Percentiles rank a stretch among this genome's conserved stretches.
Evolutionary conservation across 1,140 invertebrate species (phyloP).

Genomic region (Heliconius himera): DNA sequence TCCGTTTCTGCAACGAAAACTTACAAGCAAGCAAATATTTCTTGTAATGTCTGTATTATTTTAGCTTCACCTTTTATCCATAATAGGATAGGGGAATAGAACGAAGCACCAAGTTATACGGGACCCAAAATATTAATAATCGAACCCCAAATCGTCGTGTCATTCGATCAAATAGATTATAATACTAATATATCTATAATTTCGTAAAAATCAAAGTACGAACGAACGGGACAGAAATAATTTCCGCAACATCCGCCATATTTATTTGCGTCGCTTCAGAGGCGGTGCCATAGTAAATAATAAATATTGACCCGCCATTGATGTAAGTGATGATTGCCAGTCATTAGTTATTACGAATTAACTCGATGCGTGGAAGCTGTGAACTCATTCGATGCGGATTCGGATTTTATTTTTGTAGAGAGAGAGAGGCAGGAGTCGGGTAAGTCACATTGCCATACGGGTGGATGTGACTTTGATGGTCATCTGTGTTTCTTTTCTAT

Average conservation of each 20-base stretch:
- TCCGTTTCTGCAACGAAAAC: too few relatives aligned
- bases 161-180: background rate
- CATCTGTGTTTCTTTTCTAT: background rate
- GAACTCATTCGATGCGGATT: background rate
- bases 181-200: background rate
- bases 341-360: constrained; percentile 42
- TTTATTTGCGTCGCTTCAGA: constrained; percentile 26
- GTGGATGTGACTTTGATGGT: background rate
- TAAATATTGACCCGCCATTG: constrained; percentile 51
- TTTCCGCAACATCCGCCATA: constrained; percentile 24
- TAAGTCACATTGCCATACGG: background rate
- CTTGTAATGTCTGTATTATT: too few relatives aligned
- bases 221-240: constrained; percentile 21
- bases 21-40: too few relatives aligned
- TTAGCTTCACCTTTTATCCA: too few relatives aligned
- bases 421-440: background rate
- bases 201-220: background rate
- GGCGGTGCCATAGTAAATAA: constrained; percentile 37
- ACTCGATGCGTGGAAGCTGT: constrained; percentile 11
- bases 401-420: background rate
- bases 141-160: too few relatives aligned
- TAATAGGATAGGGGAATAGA: too few relatives aligned
- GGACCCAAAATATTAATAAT: too few relatives aligned
- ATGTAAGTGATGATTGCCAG: constrained; percentile 49
- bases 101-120: too few relatives aligned